These are phyloP conservation scores for Nemoura dubitans DNA, from an alignment of 2,888 invertebrate species.

Conservation along the genomic window DNA sequence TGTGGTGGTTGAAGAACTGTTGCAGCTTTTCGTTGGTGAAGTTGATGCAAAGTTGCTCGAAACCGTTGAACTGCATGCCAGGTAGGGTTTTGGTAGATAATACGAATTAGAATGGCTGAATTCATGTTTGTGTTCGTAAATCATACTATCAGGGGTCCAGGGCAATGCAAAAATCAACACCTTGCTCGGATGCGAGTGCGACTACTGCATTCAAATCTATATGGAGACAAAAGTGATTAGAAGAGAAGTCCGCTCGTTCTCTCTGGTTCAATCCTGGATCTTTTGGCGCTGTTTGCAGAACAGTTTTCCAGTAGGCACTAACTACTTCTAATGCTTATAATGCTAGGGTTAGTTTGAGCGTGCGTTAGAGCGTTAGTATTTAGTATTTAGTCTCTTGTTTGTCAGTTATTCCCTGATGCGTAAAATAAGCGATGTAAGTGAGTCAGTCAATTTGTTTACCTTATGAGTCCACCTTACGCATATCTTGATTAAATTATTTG, in stretches of 20 bases:
- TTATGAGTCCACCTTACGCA: not conserved
- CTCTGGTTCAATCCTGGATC: not conserved
- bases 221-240: not conserved
- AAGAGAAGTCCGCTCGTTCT: not conserved
- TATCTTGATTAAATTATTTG: not conserved
- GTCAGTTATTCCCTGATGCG: not conserved
- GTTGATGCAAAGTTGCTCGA: conserved; percentile 96
- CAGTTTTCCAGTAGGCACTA: not conserved
- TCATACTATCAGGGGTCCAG: not conserved
- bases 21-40: conserved; percentile 95
- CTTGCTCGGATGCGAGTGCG: not conserved
- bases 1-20: conserved; percentile 96
- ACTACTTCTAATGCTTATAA: not conserved
- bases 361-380: not conserved
- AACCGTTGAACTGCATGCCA: conserved; percentile 81
- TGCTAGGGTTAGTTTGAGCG: too few relatives aligned
- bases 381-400: not conserved
- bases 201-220: conserved; percentile 4
- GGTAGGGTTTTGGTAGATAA: not conserved
- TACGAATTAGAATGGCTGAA: not conserved
- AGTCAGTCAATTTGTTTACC: not conserved
- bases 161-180: not conserved
- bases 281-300: not conserved
- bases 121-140: not conserved
- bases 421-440: not conserved